Conservation (phyloP, 2,113 vertebrate species). For the Ornithorhynchus anatinus region DNA sequence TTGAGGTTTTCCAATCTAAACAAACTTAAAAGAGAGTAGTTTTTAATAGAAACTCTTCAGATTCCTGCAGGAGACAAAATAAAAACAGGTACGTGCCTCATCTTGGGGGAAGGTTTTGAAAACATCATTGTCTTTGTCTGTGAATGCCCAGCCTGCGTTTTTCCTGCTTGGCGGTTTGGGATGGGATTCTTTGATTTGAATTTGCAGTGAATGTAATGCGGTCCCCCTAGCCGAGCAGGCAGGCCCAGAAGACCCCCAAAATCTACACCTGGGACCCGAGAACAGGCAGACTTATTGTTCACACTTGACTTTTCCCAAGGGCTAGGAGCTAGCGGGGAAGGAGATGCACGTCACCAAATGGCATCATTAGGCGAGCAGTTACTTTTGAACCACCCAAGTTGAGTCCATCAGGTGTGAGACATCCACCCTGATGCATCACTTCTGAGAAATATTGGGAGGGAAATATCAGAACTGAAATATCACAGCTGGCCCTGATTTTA, state of each 20-base stretch:
- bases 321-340: conserved; percentile 18
- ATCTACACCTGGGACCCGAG: too few species aligned
- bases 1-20: conserved; percentile 71
- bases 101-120: conserved; percentile 8
- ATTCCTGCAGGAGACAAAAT: conserved; percentile 48
- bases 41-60: conserved; percentile 66
- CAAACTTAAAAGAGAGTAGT: conserved; percentile 67
- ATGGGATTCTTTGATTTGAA: background rate
- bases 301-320: conserved; percentile 9
- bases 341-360: conserved; percentile 9
- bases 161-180: conserved; percentile 3
- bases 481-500: conserved; percentile 76
- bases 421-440: conserved; percentile 73
- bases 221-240: background rate
- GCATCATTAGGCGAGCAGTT: conserved; percentile 40
- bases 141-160: conserved; percentile 11
- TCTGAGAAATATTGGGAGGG: conserved; percentile 78
- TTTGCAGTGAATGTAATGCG: background rate
- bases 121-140: conserved; percentile 26
- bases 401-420: conserved; percentile 78
- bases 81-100: conserved; percentile 53
- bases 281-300: background rate
- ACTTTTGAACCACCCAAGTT: conserved; percentile 76
- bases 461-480: conserved; percentile 76
- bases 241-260: too few species aligned